Base-by-base conservation (phyloP, 2,113 vertebrate species). In the Lethenteron reissneri region DNA sequence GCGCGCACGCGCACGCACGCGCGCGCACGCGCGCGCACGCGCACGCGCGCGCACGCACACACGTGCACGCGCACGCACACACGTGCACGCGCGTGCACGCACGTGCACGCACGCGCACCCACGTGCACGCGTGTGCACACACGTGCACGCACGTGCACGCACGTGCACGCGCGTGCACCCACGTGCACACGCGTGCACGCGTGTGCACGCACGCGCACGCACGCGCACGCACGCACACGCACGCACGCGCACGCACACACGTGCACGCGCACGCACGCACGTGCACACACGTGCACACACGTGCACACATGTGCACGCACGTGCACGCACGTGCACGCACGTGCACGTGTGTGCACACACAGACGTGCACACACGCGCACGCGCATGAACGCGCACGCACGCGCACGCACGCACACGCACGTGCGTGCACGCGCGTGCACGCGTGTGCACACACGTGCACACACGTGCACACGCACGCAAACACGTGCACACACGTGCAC, bases 341-440 rank as follows among this genome's bases (percentile, higher is more conserved):
- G 59, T 9, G 59, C 59, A n/a, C n/a, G n/a, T n/a, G n/a, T n/a
- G n/a, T n/a, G n/a, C n/a, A n/a, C n/a, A n/a, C n/a, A n/a, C n/a
- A n/a, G n/a, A n/a, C n/a, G n/a, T n/a, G n/a, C n/a, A n/a, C n/a
- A n/a, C n/a, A n/a, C n/a, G 9, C 59, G 59, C 59, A 62, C 59
- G 59, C 59, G 59, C 59, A 62, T 9, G 59, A 9, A 62, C 59
- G 59, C 59, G 59, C 59, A 62, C 59, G 59, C 59, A 62, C 59
- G 59, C 59, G 59, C 59, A 62, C 59, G 59, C 59, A 62, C 59
- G 59, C 59, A 62, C 59, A 62, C 59, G 59, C 59, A 62, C 59
- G 59, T 9, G 9, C 59, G 9, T 9, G 59, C 59, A 62, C 59
- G 59, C n/a, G n/a, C n/a, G n/a, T n/a, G n/a, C n/a, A n/a, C n/a